Conservation (phyloP, 2,888 invertebrate species). For the Drosophila rubida region DNA sequence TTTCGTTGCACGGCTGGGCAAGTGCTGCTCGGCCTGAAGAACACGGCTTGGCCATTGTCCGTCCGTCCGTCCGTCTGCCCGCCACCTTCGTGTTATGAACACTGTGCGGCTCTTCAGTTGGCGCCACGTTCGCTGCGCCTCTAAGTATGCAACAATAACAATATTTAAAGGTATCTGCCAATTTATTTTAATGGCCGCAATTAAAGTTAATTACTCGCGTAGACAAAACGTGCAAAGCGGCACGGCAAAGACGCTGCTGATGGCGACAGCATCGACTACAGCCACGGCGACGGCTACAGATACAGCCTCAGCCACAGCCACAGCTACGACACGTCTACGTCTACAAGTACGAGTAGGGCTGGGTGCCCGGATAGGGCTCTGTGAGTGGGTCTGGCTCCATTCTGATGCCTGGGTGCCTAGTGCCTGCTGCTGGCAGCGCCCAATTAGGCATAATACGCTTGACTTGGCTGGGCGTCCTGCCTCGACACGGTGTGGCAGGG, state of each 20-base stretch:
- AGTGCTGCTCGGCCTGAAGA: conserved; percentile 20
- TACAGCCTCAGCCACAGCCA: conserved; percentile 19
- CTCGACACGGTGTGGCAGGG: conserved; percentile 52
- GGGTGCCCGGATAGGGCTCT: conserved; percentile 13
- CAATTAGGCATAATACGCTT: conserved; percentile 80
- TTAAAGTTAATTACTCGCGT: conserved; percentile 84
- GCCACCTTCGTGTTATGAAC: conserved; percentile 6
- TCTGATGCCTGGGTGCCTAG: conserved; percentile 6
- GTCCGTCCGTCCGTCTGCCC: neutral
- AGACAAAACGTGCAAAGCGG: conserved; percentile 80
- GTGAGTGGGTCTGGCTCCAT: conserved; percentile 9
- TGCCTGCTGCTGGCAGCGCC: conserved; percentile 67
- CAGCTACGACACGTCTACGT: conserved; percentile 11
- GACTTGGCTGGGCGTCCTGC: conserved; percentile 66
- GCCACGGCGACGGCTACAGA: conserved; percentile 26
- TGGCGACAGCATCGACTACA: conserved; percentile 42
- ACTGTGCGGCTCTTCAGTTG: conserved; percentile 19
- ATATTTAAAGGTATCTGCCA: conserved; percentile 84
- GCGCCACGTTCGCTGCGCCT: conserved; percentile 48
- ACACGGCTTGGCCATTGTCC: conserved; percentile 19
- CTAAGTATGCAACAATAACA: conserved; percentile 81
- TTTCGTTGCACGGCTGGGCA: conserved; percentile 4
- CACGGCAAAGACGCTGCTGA: conserved; percentile 37
- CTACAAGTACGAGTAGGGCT: conserved; percentile 19
- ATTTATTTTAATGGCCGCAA: conserved; percentile 84